Evolutionary conservation across 2,113 vertebrate species (phyloP).

Genomic region (Nipponia nippon): DNA sequence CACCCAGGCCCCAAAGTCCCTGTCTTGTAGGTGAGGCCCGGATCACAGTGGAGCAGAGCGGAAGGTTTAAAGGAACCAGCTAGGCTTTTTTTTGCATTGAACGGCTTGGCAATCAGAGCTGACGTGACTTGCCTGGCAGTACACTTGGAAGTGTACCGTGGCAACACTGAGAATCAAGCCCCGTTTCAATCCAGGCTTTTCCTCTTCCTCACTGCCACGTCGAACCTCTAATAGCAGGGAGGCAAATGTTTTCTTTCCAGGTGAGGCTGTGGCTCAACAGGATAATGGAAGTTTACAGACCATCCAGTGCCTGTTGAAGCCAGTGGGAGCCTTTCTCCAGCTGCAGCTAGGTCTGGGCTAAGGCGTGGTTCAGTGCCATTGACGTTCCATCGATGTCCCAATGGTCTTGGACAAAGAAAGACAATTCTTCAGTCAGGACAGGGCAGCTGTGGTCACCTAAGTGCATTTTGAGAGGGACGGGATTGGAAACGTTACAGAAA

Average conservation of each 20-base stretch:
- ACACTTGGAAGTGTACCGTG: neutral
- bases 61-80: neutral
- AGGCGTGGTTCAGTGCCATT: neutral
- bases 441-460: too few relatives aligned
- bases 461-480: too few relatives aligned
- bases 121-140: neutral
- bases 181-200: neutral
- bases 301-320: neutral
- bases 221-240: neutral
- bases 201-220: neutral
- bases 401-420: neutral
- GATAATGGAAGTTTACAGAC: neutral
- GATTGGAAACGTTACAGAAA: neutral
- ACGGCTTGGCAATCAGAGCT: neutral
- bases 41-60: neutral
- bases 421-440: neutral
- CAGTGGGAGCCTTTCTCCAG: neutral
- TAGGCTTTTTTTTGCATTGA: neutral
- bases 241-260: neutral
- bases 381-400: neutral
- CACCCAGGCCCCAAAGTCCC: neutral
- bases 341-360: neutral
- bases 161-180: too few relatives aligned
- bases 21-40: neutral
- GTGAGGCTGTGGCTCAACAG: neutral